Evolutionary conservation across 92 coral and sea anemone genomes (phyloP), one percentile per base, ranked within the genome.

Genomic region (Heteractis magnifica): DNA sequence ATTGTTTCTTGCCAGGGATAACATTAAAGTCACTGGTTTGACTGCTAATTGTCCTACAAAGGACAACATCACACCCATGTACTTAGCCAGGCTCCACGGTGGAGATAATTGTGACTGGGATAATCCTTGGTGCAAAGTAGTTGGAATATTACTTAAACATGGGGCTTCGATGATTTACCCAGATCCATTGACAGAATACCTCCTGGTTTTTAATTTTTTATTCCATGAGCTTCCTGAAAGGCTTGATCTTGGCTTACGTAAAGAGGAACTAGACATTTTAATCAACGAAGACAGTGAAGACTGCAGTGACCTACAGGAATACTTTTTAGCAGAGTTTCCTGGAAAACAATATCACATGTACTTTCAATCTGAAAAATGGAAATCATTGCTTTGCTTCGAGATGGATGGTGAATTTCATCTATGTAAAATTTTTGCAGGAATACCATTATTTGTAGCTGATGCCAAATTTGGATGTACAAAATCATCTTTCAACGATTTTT

Each of bases 61-160:
- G 23, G 71, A 77, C 44, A 76, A 76, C n/a, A 77, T 84, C 51
- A 84, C 87, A 3, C 87, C 87, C 18, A 19, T 77, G 56, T 84
- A 84, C 65, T 60, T 84, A 23, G 82, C 87, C 20, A 48, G 19
- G 52, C 55, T 91, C 14, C 49, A 79, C 18, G 90, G 81, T 20
- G 90, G 84, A 8, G 65, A 81, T 1, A 90, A 56, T n/a, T 68
- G 77, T 56, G 52, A 60, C 19, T 84, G 81, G 81, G 87, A 84
- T 26, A 75, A 77, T n/a, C 83, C 88, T 15, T 85, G 88, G 88
- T 70, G 81, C 48, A 77, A 78, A 20, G 81, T 77, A 20, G 70
- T 65, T 50, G n/a, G 51, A 12, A 72, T 65, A 44, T 56, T 85
- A 13, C 44, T 51, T 5, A 16, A 71, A 53, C 41, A 77, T 71